phyloP scores from a whole-genome alignment of 2,797 vertebrate species.

The Sebastes cheni region DNA sequence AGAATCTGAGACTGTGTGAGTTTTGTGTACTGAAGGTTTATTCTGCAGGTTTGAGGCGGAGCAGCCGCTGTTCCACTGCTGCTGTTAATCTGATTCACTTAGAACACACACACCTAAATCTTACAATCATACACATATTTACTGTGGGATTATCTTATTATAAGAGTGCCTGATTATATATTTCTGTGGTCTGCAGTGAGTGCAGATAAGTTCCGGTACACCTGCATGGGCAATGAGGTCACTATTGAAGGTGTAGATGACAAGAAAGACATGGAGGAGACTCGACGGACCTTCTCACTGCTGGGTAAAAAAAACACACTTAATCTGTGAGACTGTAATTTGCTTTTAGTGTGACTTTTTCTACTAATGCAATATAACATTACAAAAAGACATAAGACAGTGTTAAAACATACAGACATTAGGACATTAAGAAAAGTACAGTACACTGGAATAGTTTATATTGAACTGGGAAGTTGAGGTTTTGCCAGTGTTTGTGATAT shows the following conservation, averaged over 20 bases:
- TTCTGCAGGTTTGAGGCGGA: not conserved
- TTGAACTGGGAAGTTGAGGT: not conserved
- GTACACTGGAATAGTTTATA: not conserved
- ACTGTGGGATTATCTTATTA: not conserved
- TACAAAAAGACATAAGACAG: not conserved
- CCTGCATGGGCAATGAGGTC: conserved; percentile 86
- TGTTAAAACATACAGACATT: not conserved
- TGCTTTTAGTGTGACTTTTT: not conserved
- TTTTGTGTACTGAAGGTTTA: conserved; percentile 17
- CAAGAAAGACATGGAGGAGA: conserved; percentile 89
- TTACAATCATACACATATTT: not conserved
- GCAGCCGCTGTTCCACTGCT: not conserved
- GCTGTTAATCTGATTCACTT: not conserved
- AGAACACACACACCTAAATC: not conserved
- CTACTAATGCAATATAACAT: not conserved
- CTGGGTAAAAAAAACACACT: conserved; percentile 82
- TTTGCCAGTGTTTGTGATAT: not conserved
- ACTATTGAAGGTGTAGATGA: conserved; percentile 91
- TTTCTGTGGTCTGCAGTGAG: conserved; percentile 75
- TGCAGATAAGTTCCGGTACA: conserved; percentile 93
- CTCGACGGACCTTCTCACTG: conserved; percentile 89
- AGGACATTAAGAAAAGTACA: too few species aligned
- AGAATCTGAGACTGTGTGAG: conserved; percentile 89
- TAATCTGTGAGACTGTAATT: not conserved
- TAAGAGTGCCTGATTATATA: not conserved